Evolutionary conservation across 2,888 invertebrate genomes (phyloP).

Genomic region (Dryobotodes eremita): DNA sequence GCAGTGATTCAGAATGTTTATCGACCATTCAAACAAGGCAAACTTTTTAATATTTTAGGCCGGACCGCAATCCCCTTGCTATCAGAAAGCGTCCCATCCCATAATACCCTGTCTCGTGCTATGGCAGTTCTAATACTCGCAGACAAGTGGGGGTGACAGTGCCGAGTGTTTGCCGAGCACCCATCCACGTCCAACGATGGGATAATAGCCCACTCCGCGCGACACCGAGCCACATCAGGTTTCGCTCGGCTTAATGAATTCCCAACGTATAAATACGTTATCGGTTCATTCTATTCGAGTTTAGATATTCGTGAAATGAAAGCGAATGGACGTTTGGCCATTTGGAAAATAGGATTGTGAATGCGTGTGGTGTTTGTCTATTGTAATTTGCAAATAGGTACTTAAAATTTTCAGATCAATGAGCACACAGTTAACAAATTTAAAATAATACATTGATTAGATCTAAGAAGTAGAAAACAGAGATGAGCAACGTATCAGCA

Average conservation of each 20-base stretch:
- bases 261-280: slow-evolving; percentile 74
- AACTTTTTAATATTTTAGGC: slow-evolving; percentile 47
- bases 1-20: slow-evolving; percentile 29
- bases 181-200: slow-evolving; percentile 81
- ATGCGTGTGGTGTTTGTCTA: not conserved
- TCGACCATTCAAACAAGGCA: slow-evolving; percentile 37
- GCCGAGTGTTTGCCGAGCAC: slow-evolving; percentile 83
- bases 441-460: not conserved
- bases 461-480: not conserved
- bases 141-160: slow-evolving; percentile 74
- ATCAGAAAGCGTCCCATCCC: slow-evolving; percentile 47
- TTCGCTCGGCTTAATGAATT: slow-evolving; percentile 81
- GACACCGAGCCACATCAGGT: slow-evolving; percentile 72
- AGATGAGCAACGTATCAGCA: not conserved
- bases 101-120: slow-evolving; percentile 63
- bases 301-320: slow-evolving; percentile 57
- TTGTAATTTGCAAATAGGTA: slow-evolving; percentile 6
- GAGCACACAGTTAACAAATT: not conserved
- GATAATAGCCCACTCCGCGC: slow-evolving; percentile 83
- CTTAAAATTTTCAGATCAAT: not conserved
- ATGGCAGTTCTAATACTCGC: slow-evolving; percentile 62
- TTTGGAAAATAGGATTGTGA: slow-evolving; percentile 48
- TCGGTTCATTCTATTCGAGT: slow-evolving; percentile 71
- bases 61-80: slow-evolving; percentile 24
- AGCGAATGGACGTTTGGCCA: slow-evolving; percentile 45